A percentile compares a stretch with the other conserved stretches of the same genome.
These are phyloP conservation scores for Apostichopus leukothele DNA, from an alignment of 53 echinoderm and acorn worm species.

Conservation along the genomic window DNA sequence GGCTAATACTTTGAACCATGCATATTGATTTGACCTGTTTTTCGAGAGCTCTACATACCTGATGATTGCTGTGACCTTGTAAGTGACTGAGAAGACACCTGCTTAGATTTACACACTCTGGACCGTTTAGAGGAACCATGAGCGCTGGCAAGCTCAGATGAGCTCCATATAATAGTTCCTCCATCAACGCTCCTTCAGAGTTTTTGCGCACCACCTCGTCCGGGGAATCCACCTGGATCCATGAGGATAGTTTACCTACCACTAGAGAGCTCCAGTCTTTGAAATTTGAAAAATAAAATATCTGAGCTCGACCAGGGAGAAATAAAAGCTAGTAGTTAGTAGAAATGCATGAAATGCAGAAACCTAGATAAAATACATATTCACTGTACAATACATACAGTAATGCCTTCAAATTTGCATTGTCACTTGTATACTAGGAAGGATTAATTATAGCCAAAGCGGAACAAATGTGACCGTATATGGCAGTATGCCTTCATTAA, in stretches of 20 bases:
- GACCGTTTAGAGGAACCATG: slow-evolving; percentile 72
- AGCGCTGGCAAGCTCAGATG: slow-evolving; percentile 96
- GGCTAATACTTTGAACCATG: no score
- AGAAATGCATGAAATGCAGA: no score
- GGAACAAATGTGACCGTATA: no score
- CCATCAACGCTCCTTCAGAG: slow-evolving; percentile 85
- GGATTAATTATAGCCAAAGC: no score
- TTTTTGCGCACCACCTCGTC: slow-evolving; percentile 82
- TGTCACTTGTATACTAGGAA: no score
- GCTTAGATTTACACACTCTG: slow-evolving; percentile 84
- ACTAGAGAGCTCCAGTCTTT: slow-evolving; percentile 97
- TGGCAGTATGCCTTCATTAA: no score
- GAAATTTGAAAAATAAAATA: background rate
- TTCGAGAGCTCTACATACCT: slow-evolving; percentile 51
- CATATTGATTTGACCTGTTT: no score
- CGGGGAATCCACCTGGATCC: slow-evolving; percentile 85
- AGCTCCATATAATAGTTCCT: slow-evolving; percentile 90
- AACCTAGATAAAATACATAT: no score
- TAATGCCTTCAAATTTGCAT: no score
- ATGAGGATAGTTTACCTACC: slow-evolving; percentile 91
- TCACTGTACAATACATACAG: no score
- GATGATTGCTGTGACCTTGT: slow-evolving; percentile 96
- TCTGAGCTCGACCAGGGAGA: no score
- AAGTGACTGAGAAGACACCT: slow-evolving; percentile 89
- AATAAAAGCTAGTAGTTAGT: no score